Percentiles rank a stretch among this genome's conserved stretches.
Conservation (phyloP, 2,797 vertebrate genomes). For the Gallinago nigripennis region DNA sequence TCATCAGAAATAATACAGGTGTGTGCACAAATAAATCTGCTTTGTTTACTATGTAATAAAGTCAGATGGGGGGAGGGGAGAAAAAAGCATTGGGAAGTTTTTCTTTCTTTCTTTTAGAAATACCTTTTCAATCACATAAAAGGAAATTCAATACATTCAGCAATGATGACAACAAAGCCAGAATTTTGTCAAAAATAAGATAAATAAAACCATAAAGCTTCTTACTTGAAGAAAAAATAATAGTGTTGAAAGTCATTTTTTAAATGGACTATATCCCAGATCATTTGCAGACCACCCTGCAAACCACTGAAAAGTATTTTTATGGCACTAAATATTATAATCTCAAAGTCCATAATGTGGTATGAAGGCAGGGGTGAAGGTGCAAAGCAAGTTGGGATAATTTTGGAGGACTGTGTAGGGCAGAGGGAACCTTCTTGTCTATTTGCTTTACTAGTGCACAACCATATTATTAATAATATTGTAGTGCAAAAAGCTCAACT, state of each 20-base stretch:
- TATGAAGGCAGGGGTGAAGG: neutral
- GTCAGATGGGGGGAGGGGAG: neutral
- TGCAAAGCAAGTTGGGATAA: neutral
- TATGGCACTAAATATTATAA: neutral
- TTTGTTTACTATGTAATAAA: slow-evolving; percentile 45
- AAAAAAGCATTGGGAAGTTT: neutral
- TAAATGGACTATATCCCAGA: neutral
- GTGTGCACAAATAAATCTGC: slow-evolving; percentile 36
- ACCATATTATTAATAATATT: neutral
- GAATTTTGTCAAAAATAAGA: neutral
- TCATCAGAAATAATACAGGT: slow-evolving; percentile 32
- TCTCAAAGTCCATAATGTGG: neutral
- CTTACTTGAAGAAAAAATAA: rapidly evolving
- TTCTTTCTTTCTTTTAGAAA: neutral
- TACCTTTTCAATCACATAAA: neutral
- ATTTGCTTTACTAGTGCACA: neutral
- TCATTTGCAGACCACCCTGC: neutral
- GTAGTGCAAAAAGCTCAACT: neutral
- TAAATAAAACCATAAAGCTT: neutral
- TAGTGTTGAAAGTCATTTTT: neutral
- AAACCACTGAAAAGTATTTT: neutral
- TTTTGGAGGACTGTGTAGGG: neutral
- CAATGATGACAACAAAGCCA: neutral
- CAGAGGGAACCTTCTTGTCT: neutral
- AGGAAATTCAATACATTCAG: neutral